A percentile compares a stretch with the other conserved stretches of the same genome.
Evolutionary conservation across 2,888 invertebrate genomes (phyloP).

Genomic region (Rhopalosiphum nymphaeae): DNA sequence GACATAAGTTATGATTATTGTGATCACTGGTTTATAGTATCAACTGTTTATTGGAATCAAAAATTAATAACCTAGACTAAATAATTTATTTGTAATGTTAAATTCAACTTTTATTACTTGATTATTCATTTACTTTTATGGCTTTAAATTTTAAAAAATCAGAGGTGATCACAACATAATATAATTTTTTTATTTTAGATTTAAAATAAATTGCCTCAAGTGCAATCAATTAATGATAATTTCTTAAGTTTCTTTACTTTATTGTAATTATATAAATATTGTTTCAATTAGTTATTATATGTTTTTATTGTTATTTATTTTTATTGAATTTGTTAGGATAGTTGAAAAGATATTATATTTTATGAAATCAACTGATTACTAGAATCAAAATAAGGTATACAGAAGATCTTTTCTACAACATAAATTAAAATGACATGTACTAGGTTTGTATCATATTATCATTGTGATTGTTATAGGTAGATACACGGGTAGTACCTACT

Average conservation of each 20-base stretch:
- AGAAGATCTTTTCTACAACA: neutral
- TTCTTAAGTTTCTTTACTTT: neutral
- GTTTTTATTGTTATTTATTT: neutral
- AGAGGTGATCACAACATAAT: neutral
- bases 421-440: neutral
- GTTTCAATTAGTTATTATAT: neutral
- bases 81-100: neutral
- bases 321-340: neutral
- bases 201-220: neutral
- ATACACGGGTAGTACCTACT: neutral
- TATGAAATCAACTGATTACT: neutral
- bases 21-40: neutral
- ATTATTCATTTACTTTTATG: neutral
- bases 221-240: neutral
- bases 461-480: neutral
- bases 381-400: neutral
- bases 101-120: neutral
- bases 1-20: neutral
- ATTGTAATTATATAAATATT: neutral
- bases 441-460: neutral
- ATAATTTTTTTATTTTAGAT: neutral
- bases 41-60: neutral
- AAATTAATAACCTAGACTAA: neutral
- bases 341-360: neutral
- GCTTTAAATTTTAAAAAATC: neutral